These are phyloP conservation scores for Habropoda laboriosa DNA, from an alignment of 1,140 invertebrate genomes.

Conservation along the genomic window DNA sequence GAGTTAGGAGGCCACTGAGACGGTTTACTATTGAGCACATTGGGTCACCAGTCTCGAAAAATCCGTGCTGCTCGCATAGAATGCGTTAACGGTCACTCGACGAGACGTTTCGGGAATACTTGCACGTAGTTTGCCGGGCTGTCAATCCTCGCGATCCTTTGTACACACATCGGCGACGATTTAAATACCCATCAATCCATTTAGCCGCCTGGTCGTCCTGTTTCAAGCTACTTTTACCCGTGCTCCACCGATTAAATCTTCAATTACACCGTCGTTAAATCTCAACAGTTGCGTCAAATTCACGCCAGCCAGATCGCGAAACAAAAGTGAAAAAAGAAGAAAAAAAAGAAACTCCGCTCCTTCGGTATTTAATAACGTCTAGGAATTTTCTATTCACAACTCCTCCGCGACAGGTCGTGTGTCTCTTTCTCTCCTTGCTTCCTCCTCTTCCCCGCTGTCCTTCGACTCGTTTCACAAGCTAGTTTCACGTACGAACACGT, in stretches of 20 bases:
- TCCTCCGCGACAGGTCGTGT: background rate
- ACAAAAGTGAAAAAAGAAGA: background rate
- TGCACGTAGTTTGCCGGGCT: background rate
- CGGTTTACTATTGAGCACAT: conserved; percentile 72
- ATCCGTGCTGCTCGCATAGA: conserved; percentile 53
- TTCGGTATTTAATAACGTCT: background rate
- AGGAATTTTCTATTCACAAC: background rate
- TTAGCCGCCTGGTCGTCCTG: background rate
- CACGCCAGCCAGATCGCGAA: too few species aligned
- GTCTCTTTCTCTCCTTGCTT: background rate
- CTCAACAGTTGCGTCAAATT: background rate
- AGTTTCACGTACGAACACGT: conserved; percentile 1
- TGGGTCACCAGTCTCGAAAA: conserved; percentile 75
- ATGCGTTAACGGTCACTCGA: conserved; percentile 66
- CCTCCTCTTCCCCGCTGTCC: conserved; percentile 15
- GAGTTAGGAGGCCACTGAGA: conserved; percentile 70
- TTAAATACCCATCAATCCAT: background rate
- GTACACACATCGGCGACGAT: background rate
- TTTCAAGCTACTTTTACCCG: background rate
- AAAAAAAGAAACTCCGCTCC: too few species aligned
- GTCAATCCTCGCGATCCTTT: background rate
- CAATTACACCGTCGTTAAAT: background rate
- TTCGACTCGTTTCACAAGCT: conserved; percentile 33
- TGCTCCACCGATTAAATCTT: background rate
- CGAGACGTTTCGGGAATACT: conserved; percentile 22